Evolutionary conservation across 2,113 vertebrate genomes (phyloP), one percentile per base, ranked within the genome.

Genomic region (Caloenas nicobarica): DNA sequence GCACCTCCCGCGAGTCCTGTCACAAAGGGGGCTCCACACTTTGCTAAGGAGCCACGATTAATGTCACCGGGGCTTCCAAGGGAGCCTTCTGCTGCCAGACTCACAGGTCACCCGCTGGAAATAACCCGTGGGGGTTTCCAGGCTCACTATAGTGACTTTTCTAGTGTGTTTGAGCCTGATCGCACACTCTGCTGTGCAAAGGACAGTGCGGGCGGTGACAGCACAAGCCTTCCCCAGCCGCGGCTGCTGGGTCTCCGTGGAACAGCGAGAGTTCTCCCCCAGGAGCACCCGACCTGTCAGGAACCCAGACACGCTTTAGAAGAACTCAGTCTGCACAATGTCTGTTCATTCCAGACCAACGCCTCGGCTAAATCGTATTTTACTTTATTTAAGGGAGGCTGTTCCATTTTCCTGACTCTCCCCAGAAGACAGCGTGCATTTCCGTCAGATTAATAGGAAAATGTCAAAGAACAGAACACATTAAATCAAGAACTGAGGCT

Each of bases 151-250:
- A 36, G 64, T 2, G 42, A 25, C 9, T 36, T 7, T 31, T 34
- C 22, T 10, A 16, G 50, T 0, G 10, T 1, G 4, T 15, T 1
- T 16, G n/a, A 72, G 51, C 42, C 66, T 50, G 38, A n/a, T 22
- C 2, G 4, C 16, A 11, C 51, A 19, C 28, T 24, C 33, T n/a
- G 10, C 12, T 0, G 1, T 3, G 17, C 28, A 38, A 48, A 18
- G 9, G 24, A 34, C 29, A 19, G 57, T 1, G 2, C 1, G 0
- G 19, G 21, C 1, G 3, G 64, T 8, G 0, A 0, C 23, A 44
- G 64, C 0, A 1, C 31, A 12, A 69, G 33, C 36, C 34, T n/a
- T 66, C 18, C 57, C 36, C 16, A 48, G 34, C 17, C 24, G 3
- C 2, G 2, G n/a, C 51, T 57, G 46, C 7, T 0, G 0, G n/a